Evolutionary conservation across 2,113 vertebrate species (phyloP), one percentile per base, ranked within the genome.

Genomic region (Oncorhynchus keta): DNA sequence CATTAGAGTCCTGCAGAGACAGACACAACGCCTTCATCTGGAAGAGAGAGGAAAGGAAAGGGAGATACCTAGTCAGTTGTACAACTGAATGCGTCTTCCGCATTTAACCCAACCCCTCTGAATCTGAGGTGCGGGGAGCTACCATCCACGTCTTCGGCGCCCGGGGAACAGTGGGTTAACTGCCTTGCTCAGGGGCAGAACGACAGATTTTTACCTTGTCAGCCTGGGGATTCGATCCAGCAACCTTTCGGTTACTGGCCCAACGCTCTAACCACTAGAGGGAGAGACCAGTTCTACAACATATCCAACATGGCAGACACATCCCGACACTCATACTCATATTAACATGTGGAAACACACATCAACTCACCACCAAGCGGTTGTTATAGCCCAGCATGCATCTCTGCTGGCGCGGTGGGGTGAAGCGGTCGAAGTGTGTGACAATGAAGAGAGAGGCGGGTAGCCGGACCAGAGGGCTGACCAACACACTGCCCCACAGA

Each of bases 381-480:
- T 93, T 74, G 81, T 98, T 93, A 0, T 93, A 94, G 51, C 98
- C 98, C 0, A 99, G 92, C 95, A 98, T 95, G 90, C 93, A 90
- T 2, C 88, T 94, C 86, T 98, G 98, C 81, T 95, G 91, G 18
- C 81, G 90, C 74, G 93, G 92, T 0, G 94, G 81, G 0, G 72
- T 24, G 0, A 90, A 92, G 79, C 93, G 93, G 89, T 95, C 96
- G 89, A 96, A 97, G 82, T 98, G 98, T 71, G 88, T 89, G 84
- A 99, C 96, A 1, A 98, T 87, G 22, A 99, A 98, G 79, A 96
- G 94, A 0, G 97, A 96, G 22, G 98, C 96, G 0, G 97, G 97
- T 0, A 98, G 94, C 45, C 98, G 94, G 68, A 97, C 91, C 71
- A 92, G 87, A 0, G 96, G 95, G 75, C 93, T 97, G 74, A 93